Base-by-base conservation (phyloP, 1,140 invertebrate species). In the Euborellia annulipes region DNA sequence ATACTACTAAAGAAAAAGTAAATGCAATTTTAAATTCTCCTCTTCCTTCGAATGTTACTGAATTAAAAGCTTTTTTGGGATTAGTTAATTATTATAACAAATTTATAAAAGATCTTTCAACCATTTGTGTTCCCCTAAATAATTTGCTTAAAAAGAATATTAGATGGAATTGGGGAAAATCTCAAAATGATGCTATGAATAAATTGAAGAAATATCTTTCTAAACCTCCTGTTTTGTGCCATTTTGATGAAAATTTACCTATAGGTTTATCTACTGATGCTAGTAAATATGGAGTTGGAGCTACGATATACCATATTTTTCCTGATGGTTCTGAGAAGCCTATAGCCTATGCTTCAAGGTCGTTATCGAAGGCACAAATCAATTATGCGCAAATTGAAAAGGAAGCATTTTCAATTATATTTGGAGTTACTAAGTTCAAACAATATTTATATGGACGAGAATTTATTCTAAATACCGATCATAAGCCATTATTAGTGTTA, bases 371-470 rank as follows among this genome's bases (percentile, higher is more conserved):
- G 20, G 51, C 63, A 3, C 62, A 73, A 51, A 51, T 57, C 50
- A 70, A 64, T 44, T 70, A 73, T 41, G 48, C 61, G 3, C 63
- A 67, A 47, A 64, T 70, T 20, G 67, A 77, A 22, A 69, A 63
- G 51, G 70, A 78, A 58, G 66, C 63, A 8, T 51, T 69, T 13
- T 61, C 62, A 3, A 63, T 75, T 13, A 47, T 72, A 1, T 74
- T 59, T 54, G 65, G 61, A 3, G 58, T 75, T 3, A 61, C 61
- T 45, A 66, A 67, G 52, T 75, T 74, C 54, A 58, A 69, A 23
- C 52, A 68, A 23, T 76, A 67, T 51, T 42, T 77, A 3, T 64
- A 58, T 51, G 71, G 71, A 22, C 47, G 58, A 16, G 41, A 56
- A n/a, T 75, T 75, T 56, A 55, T 54, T 3, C 47, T 72, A 11